Conservation (phyloP, 2,113 vertebrate genomes). For the Periophthalmus modestus region DNA sequence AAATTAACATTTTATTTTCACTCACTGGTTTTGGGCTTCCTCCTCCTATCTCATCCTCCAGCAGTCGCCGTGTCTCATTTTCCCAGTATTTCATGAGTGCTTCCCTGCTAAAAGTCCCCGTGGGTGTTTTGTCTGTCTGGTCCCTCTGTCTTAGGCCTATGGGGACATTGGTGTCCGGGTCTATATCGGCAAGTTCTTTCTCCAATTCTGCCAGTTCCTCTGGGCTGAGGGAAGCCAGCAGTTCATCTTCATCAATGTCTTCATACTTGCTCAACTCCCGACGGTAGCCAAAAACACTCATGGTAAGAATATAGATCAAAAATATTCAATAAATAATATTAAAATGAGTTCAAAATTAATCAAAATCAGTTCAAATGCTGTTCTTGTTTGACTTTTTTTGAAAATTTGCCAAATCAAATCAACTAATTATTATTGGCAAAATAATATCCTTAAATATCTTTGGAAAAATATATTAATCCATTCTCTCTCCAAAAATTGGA, state of each 20-base stretch:
- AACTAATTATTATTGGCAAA: background rate
- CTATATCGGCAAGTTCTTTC: conserved; percentile 90
- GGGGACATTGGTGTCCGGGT: conserved; percentile 87
- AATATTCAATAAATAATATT: background rate
- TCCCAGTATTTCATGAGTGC: conserved; percentile 96
- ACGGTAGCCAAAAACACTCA: conserved; percentile 95
- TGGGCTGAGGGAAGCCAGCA: conserved; percentile 89
- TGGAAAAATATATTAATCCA: background rate
- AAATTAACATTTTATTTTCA: conserved; percentile 3
- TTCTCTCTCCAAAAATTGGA: background rate
- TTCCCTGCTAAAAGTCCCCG: conserved; percentile 92
- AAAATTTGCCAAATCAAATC: background rate
- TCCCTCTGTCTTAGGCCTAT: conserved; percentile 93
- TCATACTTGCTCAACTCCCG: conserved; percentile 97
- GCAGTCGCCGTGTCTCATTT: conserved; percentile 88
- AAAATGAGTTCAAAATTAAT: too few relatives aligned
- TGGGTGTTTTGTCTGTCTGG: conserved; percentile 93
- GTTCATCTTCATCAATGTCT: conserved; percentile 96
- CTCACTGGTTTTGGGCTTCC: conserved; percentile 71
- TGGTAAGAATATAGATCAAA: conserved; percentile 55
- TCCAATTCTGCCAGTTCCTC: conserved; percentile 95
- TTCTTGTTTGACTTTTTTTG: background rate
- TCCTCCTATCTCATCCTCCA: conserved; percentile 86
- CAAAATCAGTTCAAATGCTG: background rate
- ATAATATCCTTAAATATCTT: background rate